Conservation (phyloP, 2,888 invertebrate genomes). For the Himalopsyche japonica region DNA sequence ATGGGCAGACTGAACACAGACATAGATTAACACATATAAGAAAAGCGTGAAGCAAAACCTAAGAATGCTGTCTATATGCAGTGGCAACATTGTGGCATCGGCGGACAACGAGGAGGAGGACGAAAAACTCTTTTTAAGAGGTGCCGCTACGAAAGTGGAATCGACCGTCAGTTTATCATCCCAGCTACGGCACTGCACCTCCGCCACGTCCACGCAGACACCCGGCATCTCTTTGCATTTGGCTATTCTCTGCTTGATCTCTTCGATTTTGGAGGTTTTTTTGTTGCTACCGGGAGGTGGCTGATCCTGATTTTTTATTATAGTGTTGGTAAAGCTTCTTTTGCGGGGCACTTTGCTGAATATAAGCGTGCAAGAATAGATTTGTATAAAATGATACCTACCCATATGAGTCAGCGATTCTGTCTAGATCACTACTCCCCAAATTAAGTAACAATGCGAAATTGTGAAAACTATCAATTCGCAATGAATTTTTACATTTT, state of each 20-base stretch:
- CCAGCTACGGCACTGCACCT: background rate
- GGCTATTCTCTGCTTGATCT: background rate
- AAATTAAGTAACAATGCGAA: too few relatives aligned
- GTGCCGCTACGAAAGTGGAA: background rate
- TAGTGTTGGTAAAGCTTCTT: background rate
- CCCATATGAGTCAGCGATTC: too few relatives aligned
- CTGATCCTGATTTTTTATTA: background rate
- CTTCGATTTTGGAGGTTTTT: background rate
- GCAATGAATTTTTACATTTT: too few relatives aligned
- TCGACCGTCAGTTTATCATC: background rate
- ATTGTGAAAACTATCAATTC: too few relatives aligned
- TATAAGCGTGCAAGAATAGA: background rate
- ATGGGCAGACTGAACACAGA: too few relatives aligned
- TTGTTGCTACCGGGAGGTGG: background rate
- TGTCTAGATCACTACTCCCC: too few relatives aligned
- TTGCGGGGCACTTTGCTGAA: background rate
- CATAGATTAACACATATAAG: background rate
- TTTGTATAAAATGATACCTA: too few relatives aligned
- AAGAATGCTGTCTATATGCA: background rate
- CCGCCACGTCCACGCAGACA: background rate
- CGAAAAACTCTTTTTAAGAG: background rate
- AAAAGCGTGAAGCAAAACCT: background rate
- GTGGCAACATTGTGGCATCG: background rate
- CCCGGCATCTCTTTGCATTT: background rate
- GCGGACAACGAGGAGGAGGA: background rate